These are phyloP conservation scores for Rugalucina vietnamica DNA, from an alignment of 2,888 invertebrate genomes.

Conservation along the genomic window DNA sequence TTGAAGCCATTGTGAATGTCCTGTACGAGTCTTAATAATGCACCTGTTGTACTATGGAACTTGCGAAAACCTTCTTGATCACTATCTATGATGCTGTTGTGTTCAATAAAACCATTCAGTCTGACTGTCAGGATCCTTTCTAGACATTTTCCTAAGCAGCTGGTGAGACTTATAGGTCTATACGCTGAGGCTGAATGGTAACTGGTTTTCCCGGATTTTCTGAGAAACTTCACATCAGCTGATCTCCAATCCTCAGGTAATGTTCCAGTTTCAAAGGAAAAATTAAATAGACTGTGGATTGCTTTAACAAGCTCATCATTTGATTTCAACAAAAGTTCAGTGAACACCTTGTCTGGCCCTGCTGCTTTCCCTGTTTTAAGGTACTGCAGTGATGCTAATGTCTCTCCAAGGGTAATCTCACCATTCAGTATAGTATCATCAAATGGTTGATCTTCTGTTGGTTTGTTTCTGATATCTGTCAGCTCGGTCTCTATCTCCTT, in stretches of 20 bases:
- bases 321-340: no score
- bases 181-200: conserved; percentile 18
- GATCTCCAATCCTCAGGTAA: conserved; percentile 26
- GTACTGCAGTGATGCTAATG: no score
- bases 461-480: no score
- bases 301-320: no score
- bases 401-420: no score
- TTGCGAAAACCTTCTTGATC: conserved; percentile 36
- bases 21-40: conserved; percentile 16
- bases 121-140: neutral
- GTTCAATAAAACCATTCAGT: conserved; percentile 15
- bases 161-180: conserved; percentile 37
- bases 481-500: neutral
- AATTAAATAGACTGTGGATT: neutral
- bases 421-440: no score
- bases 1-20: conserved; percentile 29
- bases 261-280: neutral
- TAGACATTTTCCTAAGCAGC: conserved; percentile 7
- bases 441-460: no score
- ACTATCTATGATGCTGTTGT: neutral
- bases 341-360: no score
- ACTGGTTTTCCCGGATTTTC: conserved; percentile 23
- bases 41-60: conserved; percentile 1
- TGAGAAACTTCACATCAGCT: conserved; percentile 21
- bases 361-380: no score